A percentile compares a stretch with the other conserved stretches of the same genome.
Evolutionary conservation across 2,113 vertebrate species (phyloP).

Genomic region (Zosterops lateralis): DNA sequence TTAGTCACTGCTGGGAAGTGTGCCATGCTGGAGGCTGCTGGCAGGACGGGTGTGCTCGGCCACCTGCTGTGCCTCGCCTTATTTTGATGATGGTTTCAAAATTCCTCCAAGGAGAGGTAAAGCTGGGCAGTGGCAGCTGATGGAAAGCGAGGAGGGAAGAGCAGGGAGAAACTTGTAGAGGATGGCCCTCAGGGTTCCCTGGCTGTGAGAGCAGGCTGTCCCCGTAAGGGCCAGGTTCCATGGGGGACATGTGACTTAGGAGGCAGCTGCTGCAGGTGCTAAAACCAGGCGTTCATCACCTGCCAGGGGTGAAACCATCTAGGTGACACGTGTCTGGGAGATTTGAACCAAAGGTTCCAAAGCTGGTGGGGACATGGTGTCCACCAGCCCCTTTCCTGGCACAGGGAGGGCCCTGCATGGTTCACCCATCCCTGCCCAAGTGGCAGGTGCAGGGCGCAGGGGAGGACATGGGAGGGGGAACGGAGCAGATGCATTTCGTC

Average conservation of each 20-base stretch:
- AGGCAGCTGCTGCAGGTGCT: not conserved
- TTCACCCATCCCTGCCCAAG: not conserved
- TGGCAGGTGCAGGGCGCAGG: not conserved
- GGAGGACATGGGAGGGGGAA: not conserved
- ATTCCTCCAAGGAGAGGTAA: not conserved
- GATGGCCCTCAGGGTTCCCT: not conserved
- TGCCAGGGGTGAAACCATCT: not conserved
- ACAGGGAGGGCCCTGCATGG: accelerated
- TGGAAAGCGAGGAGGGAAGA: not conserved
- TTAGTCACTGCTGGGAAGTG: not conserved
- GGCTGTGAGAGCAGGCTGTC: not conserved
- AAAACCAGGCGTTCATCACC: not conserved
- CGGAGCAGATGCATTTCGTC: not conserved
- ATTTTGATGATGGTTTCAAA: not conserved
- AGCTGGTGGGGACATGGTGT: not conserved
- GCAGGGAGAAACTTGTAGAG: not conserved
- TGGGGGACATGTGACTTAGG: accelerated
- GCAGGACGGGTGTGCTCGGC: not conserved
- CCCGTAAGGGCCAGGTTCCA: not conserved
- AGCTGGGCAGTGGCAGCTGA: accelerated
- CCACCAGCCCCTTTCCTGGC: not conserved
- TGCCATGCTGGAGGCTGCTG: conserved; percentile 27
- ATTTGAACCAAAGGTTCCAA: not conserved
- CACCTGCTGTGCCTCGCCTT: not conserved
- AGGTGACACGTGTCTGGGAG: not conserved